Evolutionary conservation across 2,888 invertebrate species (phyloP), one percentile per base, ranked within the genome.

Genomic region (Acrobasis consociella): DNA sequence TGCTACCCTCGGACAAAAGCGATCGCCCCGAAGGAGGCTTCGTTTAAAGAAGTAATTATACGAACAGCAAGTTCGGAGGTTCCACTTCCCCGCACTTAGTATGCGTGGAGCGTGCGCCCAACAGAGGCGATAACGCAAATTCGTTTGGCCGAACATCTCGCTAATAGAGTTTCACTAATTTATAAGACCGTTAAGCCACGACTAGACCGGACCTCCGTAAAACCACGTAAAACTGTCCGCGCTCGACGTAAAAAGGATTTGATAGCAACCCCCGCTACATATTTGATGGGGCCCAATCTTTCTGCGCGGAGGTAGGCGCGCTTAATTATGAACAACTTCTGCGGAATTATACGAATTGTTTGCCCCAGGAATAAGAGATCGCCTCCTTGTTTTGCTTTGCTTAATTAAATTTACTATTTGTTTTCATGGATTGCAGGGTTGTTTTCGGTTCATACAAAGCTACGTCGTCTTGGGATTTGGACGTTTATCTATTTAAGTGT

Each of bases 141-240:
- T 91, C 91, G 90, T 89, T 91, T 91, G 86, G 83, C 80, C 86
- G 87, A 91, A 88, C 90, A 90, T 91, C 90, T 85, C 86, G 89
- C 87, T 92, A 92, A 91, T 92, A 92, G 91, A 91, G 91, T 91
- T 92, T 90, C 88, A 87, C 90, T 92, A 91, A 92, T 92, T 92
- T 92, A 91, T 90, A 91, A 91, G 91, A 81, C 85, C 83, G 86
- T 89, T 87, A 89, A 87, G 89, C 86, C 84, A 65, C 77, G 78
- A 68, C 80, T 74, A 79, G 72, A 73, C 80, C 80, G 82, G 79
- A 77, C 82, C 79, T 78, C 76, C 83, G 82, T 85, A 85, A 85
- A 89, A 87, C 86, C 86, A 87, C 83, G 82, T 85, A 85, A 85
- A 89, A 87, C 86, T 87, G 87, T 88, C 86, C 88, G 84, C 81